phyloP scores from a whole-genome alignment of 1,140 invertebrate species.

The Saccostrea echinata region DNA sequence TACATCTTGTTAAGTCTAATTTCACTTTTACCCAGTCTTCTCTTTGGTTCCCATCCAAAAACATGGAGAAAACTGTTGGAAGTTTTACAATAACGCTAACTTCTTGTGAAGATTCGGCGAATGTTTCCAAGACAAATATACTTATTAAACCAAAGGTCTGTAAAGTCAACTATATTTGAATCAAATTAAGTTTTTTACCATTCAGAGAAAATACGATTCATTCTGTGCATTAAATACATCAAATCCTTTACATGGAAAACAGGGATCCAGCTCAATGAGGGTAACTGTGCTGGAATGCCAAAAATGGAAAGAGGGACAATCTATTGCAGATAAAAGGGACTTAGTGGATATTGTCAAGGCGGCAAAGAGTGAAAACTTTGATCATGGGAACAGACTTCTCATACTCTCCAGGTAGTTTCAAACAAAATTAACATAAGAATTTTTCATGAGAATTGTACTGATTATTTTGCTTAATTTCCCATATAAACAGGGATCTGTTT shows the following conservation, averaged over 20 bases:
- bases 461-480: too few species aligned
- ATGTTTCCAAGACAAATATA: background rate
- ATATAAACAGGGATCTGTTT: too few species aligned
- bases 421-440: too few species aligned
- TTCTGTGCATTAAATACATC: too few species aligned
- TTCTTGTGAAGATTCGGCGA: background rate
- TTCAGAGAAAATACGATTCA: too few species aligned
- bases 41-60: background rate
- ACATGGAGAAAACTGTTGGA: background rate
- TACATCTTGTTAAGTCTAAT: too few species aligned
- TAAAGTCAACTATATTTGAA: too few species aligned
- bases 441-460: too few species aligned
- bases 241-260: too few species aligned
- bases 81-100: background rate
- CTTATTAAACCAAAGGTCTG: background rate
- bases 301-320: background rate
- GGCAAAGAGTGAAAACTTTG: background rate
- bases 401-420: background rate
- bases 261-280: background rate
- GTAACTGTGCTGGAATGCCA: background rate
- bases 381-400: background rate
- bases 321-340: background rate
- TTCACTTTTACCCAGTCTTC: background rate
- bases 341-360: background rate
- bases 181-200: too few species aligned